phyloP scores from a whole-genome alignment of 2,113 vertebrate species.

The Zootoca vivipara region DNA sequence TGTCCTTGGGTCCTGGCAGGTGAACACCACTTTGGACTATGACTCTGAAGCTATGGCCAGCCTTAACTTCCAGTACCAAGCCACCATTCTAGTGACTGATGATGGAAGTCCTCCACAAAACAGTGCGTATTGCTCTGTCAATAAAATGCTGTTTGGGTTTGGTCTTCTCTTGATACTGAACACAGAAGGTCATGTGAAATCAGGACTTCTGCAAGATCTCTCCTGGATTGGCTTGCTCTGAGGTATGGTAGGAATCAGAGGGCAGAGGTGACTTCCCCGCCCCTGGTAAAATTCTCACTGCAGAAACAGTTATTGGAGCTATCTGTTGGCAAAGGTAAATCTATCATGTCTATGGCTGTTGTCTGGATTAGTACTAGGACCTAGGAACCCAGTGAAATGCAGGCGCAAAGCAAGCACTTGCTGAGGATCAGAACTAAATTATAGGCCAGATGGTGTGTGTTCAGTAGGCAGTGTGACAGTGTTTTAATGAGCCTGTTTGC shows the following conservation, averaged over 20 bases:
- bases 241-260: background rate
- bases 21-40: constrained; percentile 66
- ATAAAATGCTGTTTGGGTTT: background rate
- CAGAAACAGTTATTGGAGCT: background rate
- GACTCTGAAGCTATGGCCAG: constrained; percentile 47
- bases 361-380: background rate
- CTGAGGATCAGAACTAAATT: background rate
- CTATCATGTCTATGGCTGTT: background rate
- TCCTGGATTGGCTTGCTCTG: background rate
- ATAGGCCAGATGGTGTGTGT: background rate
- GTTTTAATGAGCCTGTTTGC: background rate
- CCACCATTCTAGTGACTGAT: constrained; percentile 71
- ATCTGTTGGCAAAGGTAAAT: background rate
- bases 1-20: constrained; percentile 17
- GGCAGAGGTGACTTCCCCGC: background rate
- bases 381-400: background rate
- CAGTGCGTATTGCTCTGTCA: constrained; percentile 68
- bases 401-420: background rate
- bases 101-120: constrained; percentile 56
- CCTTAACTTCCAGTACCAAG: constrained; percentile 61
- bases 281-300: background rate
- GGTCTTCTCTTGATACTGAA: background rate
- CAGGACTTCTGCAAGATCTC: background rate
- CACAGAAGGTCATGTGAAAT: background rate
- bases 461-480: background rate